Percentiles rank a stretch among this genome's conserved stretches.
phyloP scores from a whole-genome alignment of 1,140 invertebrate genomes.

The Pygmarrhopalites habei region DNA sequence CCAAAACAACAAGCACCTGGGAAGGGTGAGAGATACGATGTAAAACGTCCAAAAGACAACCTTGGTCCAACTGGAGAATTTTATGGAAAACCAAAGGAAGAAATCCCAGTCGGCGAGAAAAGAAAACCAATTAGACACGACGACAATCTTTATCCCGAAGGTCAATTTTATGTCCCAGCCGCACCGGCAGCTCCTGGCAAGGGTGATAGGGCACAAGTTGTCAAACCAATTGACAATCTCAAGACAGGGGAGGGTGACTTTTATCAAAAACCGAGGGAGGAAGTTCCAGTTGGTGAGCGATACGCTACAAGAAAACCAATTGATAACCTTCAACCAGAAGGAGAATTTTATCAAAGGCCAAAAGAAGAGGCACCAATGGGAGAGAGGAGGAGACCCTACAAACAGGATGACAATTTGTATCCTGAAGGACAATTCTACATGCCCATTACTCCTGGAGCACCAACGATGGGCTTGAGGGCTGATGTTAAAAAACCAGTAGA shows the following conservation, averaged over 20 bases:
- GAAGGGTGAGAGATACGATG: slow-evolving; percentile 45
- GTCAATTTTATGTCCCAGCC: slow-evolving; percentile 45
- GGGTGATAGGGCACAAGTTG: slow-evolving; percentile 17
- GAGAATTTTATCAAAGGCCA: slow-evolving; percentile 49
- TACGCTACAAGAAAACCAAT: background rate
- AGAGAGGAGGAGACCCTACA: slow-evolving; percentile 24
- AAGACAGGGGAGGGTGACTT: slow-evolving; percentile 59
- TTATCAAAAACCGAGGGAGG: slow-evolving; percentile 23
- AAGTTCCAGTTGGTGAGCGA: slow-evolving; percentile 1
- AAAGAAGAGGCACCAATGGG: slow-evolving; percentile 3
- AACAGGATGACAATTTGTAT: slow-evolving; percentile 37
- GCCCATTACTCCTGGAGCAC: slow-evolving; percentile 27
- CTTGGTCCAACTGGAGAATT: slow-evolving; percentile 37
- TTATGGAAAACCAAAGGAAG: slow-evolving; percentile 31
- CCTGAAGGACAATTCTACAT: slow-evolving; percentile 39
- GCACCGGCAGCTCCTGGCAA: background rate
- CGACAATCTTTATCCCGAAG: slow-evolving; percentile 48
- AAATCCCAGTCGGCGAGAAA: slow-evolving; percentile 44
- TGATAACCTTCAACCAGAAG: slow-evolving; percentile 54
- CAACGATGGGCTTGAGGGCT: slow-evolving; percentile 45
- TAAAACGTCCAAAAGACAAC: slow-evolving; percentile 52
- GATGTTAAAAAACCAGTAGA: slow-evolving; percentile 49
- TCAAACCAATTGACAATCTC: slow-evolving; percentile 50
- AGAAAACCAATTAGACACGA: slow-evolving; percentile 47
- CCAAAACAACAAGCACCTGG: background rate